Conservation (phyloP, 2,888 invertebrate genomes). For the Hymenopus coronatus region DNA sequence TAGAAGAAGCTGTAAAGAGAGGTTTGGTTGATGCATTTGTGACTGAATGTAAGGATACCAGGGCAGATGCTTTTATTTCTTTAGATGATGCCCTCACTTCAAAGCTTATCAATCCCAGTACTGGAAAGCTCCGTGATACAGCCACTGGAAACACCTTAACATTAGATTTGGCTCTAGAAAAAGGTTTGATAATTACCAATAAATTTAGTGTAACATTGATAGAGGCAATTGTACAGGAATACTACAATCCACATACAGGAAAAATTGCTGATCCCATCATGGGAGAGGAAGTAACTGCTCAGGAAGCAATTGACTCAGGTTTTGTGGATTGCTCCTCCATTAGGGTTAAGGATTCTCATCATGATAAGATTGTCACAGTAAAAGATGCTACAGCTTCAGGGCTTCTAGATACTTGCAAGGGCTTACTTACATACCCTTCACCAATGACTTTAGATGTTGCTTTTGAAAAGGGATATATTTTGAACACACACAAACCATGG, state of each 20-base stretch:
- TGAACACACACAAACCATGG: constrained; percentile 76
- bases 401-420: constrained; percentile 67
- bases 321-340: constrained; percentile 70
- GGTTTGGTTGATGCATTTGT: constrained; percentile 79
- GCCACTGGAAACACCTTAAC: constrained; percentile 67
- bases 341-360: constrained; percentile 70
- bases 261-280: constrained; percentile 74
- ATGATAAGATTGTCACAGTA: constrained; percentile 64
- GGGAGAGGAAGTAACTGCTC: constrained; percentile 69
- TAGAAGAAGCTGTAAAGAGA: constrained; percentile 74
- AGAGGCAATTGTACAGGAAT: constrained; percentile 72
- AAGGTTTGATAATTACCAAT: constrained; percentile 69
- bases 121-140: constrained; percentile 70
- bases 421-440: constrained; percentile 65
- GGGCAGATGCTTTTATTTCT: constrained; percentile 66
- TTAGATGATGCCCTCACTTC: constrained; percentile 70
- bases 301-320: constrained; percentile 69
- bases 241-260: constrained; percentile 71
- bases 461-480: constrained; percentile 73
- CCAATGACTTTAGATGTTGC: constrained; percentile 72
- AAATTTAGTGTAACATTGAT: constrained; percentile 67
- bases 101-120: constrained; percentile 65
- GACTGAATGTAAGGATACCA: constrained; percentile 75
- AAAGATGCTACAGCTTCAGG: constrained; percentile 67
- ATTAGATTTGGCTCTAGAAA: constrained; percentile 67